Conservation (phyloP, 2,888 invertebrate species). For the Patella caerulea region DNA sequence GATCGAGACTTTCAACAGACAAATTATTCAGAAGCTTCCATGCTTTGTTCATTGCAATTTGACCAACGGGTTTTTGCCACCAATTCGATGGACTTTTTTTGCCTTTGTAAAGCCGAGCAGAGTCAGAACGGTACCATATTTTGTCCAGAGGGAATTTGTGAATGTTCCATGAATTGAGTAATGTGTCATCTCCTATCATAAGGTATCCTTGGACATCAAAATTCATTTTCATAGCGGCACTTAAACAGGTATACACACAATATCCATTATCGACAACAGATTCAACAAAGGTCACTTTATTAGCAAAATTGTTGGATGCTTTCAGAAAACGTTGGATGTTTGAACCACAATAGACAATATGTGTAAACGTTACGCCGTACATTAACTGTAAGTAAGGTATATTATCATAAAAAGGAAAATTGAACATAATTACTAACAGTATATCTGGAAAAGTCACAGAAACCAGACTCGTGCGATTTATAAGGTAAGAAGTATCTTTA, state of each 20-base stretch:
- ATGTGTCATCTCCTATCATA: slow-evolving; percentile 33
- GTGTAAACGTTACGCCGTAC: slow-evolving; percentile 6
- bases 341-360: slow-evolving; percentile 18
- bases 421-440: slow-evolving; percentile 13
- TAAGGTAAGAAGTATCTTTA: neutral
- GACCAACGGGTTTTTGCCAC: neutral
- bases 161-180: slow-evolving; percentile 22
- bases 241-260: slow-evolving; percentile 26
- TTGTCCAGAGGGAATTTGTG: neutral
- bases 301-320: neutral
- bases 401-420: slow-evolving; percentile 3
- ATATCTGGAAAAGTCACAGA: neutral
- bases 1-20: neutral
- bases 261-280: slow-evolving; percentile 1
- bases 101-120: no score
- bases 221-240: slow-evolving; percentile 33
- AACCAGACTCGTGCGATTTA: neutral
- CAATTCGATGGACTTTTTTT: neutral
- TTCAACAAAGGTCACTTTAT: slow-evolving; percentile 17
- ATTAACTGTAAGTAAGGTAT: slow-evolving; percentile 13
- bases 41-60: neutral
- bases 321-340: neutral
- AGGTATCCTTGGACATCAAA: slow-evolving; percentile 40
- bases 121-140: neutral
- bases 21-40: neutral